These are phyloP conservation scores for Pollicipes pollicipes DNA, from an alignment of 1,140 invertebrate genomes.

Conservation along the genomic window DNA sequence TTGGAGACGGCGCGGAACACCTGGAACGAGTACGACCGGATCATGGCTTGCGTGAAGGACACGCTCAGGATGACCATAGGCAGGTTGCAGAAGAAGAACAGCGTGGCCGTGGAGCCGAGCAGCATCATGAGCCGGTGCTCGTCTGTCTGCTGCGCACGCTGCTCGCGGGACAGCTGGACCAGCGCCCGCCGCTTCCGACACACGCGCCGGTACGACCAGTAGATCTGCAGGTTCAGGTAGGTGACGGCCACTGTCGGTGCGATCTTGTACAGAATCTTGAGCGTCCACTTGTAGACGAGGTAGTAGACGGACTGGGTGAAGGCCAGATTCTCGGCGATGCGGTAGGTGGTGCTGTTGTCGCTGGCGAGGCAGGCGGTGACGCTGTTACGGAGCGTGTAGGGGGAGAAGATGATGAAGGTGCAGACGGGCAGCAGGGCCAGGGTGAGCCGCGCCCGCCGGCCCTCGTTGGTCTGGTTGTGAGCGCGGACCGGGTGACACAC, in stretches of 20 bases:
- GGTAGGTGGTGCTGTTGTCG: conserved; percentile 33
- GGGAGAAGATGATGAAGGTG: conserved; percentile 44
- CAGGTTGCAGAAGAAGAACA: conserved; percentile 54
- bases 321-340: conserved; percentile 33
- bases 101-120: conserved; percentile 47
- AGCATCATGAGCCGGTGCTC: conserved; percentile 47
- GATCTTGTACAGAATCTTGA: conserved; percentile 41
- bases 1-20: conserved; percentile 53
- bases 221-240: conserved; percentile 46
- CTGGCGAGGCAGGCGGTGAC: conserved; percentile 36
- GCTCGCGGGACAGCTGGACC: conserved; percentile 35
- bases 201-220: conserved; percentile 44
- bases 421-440: conserved; percentile 39
- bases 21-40: conserved; percentile 28
- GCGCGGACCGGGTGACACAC: conserved; percentile 49
- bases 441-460: conserved; percentile 34
- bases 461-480: conserved; percentile 36
- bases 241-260: conserved; percentile 46
- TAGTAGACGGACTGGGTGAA: conserved; percentile 34
- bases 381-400: conserved; percentile 40
- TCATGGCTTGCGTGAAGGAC: conserved; percentile 41
- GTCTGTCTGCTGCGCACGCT: conserved; percentile 46
- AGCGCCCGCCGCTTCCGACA: conserved; percentile 36
- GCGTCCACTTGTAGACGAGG: conserved; percentile 39
- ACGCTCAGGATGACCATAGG: conserved; percentile 55